Conservation (phyloP, 2,113 vertebrate genomes). For the Oreochromis aureus region DNA sequence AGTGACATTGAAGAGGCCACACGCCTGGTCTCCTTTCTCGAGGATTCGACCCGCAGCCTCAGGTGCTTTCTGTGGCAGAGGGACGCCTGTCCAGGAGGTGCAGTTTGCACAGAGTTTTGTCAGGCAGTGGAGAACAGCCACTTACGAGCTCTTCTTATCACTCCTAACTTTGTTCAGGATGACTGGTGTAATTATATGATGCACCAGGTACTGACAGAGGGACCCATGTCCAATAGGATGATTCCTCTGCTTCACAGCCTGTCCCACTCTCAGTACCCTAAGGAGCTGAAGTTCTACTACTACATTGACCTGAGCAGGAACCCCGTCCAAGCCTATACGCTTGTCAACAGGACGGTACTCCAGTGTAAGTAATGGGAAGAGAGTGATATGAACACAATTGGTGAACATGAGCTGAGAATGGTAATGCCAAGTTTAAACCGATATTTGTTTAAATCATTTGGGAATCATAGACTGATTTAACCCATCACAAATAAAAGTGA, state of each 20-base stretch:
- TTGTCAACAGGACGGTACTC: conserved; percentile 69
- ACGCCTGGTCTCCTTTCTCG: conserved; percentile 78
- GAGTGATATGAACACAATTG: not conserved
- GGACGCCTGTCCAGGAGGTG: conserved; percentile 64
- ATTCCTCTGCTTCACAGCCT: conserved; percentile 79
- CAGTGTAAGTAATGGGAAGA: conserved; percentile 73
- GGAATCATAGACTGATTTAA: not conserved
- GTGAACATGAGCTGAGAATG: not conserved
- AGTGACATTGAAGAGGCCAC: conserved; percentile 71
- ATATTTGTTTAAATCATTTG: not conserved
- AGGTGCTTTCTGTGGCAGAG: conserved; percentile 83
- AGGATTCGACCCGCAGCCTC: conserved; percentile 61
- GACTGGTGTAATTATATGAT: conserved; percentile 86
- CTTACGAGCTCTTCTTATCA: conserved; percentile 80
- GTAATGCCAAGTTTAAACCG: not conserved
- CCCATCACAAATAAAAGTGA: not conserved
- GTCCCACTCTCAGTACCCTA: conserved; percentile 71
- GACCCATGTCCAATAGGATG: conserved; percentile 72
- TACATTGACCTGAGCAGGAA: conserved; percentile 67
- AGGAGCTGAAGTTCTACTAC: conserved; percentile 78
- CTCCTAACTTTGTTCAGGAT: conserved; percentile 77
- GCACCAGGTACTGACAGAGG: conserved; percentile 81
- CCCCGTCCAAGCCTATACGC: conserved; percentile 65
- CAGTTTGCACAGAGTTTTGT: conserved; percentile 78
- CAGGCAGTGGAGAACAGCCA: conserved; percentile 78